Evolutionary conservation across 1,140 invertebrate species (phyloP).

Genomic region (Augochlora pura): DNA sequence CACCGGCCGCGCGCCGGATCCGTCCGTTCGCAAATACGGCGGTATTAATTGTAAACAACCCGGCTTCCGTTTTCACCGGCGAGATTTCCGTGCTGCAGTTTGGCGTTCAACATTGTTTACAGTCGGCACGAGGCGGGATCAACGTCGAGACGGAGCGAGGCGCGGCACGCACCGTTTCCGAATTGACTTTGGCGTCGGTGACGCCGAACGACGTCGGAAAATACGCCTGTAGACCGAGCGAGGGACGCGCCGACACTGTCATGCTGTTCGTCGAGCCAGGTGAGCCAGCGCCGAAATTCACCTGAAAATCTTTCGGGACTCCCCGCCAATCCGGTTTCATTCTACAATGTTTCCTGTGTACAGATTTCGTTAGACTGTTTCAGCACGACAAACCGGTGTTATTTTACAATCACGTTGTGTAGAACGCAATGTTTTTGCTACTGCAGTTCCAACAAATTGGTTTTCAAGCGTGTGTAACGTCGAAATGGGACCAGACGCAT

Average conservation of each 20-base stretch:
- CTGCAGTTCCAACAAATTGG: background rate
- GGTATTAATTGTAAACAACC: constrained; percentile 25
- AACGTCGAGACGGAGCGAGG: constrained; percentile 79
- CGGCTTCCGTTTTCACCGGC: too few relatives aligned
- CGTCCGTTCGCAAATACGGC: background rate
- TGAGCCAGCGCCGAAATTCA: constrained; percentile 46
- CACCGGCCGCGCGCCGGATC: background rate
- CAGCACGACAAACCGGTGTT: background rate
- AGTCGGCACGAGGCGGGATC: constrained; percentile 78
- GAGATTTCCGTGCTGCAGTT: constrained; percentile 26
- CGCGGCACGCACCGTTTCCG: constrained; percentile 76
- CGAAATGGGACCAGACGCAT: background rate
- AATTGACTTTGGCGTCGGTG: constrained; percentile 78
- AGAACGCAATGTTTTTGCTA: background rate
- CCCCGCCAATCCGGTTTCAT: background rate
- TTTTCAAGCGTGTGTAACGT: background rate
- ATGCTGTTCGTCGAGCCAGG: constrained; percentile 80
- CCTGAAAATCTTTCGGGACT: background rate
- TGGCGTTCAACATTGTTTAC: constrained; percentile 54
- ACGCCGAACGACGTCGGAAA: constrained; percentile 79
- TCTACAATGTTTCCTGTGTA: background rate
- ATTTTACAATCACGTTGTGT: background rate
- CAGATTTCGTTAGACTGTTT: background rate
- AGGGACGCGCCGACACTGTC: constrained; percentile 78
- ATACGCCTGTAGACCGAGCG: constrained; percentile 81